Evolutionary conservation across 2,888 invertebrate genomes (phyloP), one percentile per base, ranked within the genome.

Genomic region (Dexiosoma caninum): DNA sequence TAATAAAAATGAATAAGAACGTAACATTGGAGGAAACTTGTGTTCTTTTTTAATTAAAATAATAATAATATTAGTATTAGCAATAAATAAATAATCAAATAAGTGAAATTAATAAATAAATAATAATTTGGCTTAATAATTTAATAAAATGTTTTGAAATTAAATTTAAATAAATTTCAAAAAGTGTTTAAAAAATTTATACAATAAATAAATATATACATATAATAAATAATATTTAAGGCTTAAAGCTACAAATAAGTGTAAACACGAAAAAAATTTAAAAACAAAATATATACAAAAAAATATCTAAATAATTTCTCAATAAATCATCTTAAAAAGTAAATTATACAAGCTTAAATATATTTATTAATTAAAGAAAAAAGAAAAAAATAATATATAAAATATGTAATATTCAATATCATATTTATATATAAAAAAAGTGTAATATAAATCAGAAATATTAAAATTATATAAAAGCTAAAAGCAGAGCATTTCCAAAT

Each of bases 21-120:
- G 53, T 80, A 66, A 80, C 83, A 82, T 78, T 81, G 83, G 81
- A 82, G 83, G 81, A 83, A 84, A 84, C 82, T 84, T 83, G 84
- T 85, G 85, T 84, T 85, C 85, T 84, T 83, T 83, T 76, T 67
- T 67, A 72, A 79, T 82, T 67, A 67, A 46, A 67, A 66, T 49
- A 67, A 64, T 27, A 27, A n/a, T 75, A 67, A 67, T 67, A n/a
- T 32, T 44, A 59, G 51, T 46, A 75, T 64, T 64, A 64, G 32
- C 14, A 70, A 21, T 23, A 44, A 66, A 35, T n/a, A n/a, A n/a
- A n/a, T n/a, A n/a, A n/a, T n/a, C n/a, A n/a, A n/a, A n/a, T 44
- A 49, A 81, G 72, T 75, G 62, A n/a, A n/a, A n/a, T 51, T 23
- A 78, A 72, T 69, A 71, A 70, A 57, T 51, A 40, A 67, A 35